Base-by-base conservation (phyloP, 2,797 vertebrate genomes). In the Clarias fuscus region DNA sequence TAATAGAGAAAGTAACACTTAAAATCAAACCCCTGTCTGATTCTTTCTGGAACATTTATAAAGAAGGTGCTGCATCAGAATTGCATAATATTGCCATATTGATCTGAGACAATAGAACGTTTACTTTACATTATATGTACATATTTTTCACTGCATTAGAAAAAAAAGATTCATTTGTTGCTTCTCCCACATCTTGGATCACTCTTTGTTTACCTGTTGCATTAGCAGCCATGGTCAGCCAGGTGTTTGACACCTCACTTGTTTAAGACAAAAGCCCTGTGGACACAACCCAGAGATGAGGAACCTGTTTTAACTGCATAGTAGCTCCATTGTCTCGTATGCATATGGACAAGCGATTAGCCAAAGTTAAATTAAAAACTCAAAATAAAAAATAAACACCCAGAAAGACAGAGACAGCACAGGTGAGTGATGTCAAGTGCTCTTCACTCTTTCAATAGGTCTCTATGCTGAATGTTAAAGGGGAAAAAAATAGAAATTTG, bases 281-380 rank as follows among this genome's bases (percentile, higher is more conserved):
- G 93, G 92, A 94, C 84, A 92, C 92, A 93, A 93, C 92, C 92
- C 89, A 91, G 93, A 94, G 91, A 90, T 84, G 87, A 90, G 85
- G 85, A 90, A 94, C 92, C 92, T 91, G 93, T 94, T 94, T 95
- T 88, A 95, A 95, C 95, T 96, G 95, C 95, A 96, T 96, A 96
- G 95, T 94, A 94, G 92, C 93, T 94, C 90, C 90, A 91, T 92
- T 92, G 92, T 93, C 91, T 94, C 91, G 90, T 90, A 91, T 93
- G 92, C 93, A 92, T 91, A 92, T 93, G 94, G 93, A 92, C 92
- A 93, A 93, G 92, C 92, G 91, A 88, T 92, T 92, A 89, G 93
- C 92, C 93, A 92, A 93, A 92, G 92, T 92, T 88, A 83, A 84
- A 91, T 93, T 94, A 92, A 84, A 92, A 94, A 92, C 7, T 78